Conservation (phyloP, 2,113 vertebrate species). For the Scytalopus superciliaris region DNA sequence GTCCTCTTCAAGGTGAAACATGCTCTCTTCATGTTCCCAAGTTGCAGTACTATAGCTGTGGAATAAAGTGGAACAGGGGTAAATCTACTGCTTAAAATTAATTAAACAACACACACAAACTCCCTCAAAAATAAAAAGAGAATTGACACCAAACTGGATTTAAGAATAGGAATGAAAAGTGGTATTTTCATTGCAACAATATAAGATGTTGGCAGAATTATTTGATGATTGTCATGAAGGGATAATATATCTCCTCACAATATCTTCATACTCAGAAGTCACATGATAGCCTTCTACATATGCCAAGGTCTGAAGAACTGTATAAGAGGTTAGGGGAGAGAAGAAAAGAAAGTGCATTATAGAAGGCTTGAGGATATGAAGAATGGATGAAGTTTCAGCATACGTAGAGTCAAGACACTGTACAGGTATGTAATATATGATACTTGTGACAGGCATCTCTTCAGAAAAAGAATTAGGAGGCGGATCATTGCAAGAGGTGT, state of each 20-base stretch:
- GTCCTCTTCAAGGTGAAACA: neutral
- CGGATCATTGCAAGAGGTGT: neutral
- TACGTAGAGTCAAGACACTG: neutral
- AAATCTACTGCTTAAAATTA: neutral
- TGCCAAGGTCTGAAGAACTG: neutral
- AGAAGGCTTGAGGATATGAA: neutral
- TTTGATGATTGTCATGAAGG: neutral
- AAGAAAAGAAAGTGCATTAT: neutral
- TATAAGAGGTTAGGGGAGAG: neutral
- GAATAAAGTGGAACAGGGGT: neutral
- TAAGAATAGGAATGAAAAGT: neutral
- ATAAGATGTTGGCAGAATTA: neutral
- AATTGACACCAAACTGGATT: neutral
- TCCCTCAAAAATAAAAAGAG: neutral
- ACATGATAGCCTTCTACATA: neutral
- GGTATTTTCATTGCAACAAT: neutral
- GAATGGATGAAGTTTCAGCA: neutral
- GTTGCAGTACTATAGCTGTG: neutral
- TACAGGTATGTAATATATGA: neutral
- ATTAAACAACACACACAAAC: neutral
- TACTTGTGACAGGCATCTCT: neutral
- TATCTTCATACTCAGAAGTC: neutral
- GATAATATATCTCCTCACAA: neutral
- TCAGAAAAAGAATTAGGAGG: neutral
- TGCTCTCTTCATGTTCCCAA: neutral